phyloP scores from a whole-genome alignment of 1,140 invertebrate genomes.

The Musca vetustissima region DNA sequence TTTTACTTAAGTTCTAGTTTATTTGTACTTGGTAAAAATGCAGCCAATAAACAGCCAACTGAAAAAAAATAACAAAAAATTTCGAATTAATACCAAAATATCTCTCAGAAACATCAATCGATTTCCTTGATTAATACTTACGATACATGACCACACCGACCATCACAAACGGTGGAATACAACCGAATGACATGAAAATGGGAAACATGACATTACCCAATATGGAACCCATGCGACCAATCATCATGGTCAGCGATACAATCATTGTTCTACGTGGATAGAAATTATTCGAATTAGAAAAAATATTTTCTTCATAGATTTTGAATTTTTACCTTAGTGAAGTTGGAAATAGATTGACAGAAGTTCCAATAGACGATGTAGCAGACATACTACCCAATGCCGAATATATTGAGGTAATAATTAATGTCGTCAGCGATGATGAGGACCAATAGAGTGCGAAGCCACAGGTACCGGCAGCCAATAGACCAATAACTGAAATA shows the following conservation, averaged over 20 bases:
- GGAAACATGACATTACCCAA: slow-evolving; percentile 49
- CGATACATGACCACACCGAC: slow-evolving; percentile 44
- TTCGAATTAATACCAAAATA: background rate
- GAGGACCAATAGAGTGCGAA: slow-evolving; percentile 57
- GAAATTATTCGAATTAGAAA: background rate
- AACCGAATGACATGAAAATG: slow-evolving; percentile 44
- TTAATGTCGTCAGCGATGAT: slow-evolving; percentile 43
- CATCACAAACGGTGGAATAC: slow-evolving; percentile 50
- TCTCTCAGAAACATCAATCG: background rate
- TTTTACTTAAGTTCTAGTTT: slow-evolving; percentile 40
- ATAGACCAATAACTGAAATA: slow-evolving; percentile 44
- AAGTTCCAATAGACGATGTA: slow-evolving; percentile 49
- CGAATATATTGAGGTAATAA: slow-evolving; percentile 43
- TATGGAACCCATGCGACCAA: slow-evolving; percentile 45
- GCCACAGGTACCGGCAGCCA: slow-evolving; percentile 50
- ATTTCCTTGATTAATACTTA: slow-evolving; percentile 32
- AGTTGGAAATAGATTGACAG: slow-evolving; percentile 50
- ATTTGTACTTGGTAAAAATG: slow-evolving; percentile 46
- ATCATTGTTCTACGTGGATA: slow-evolving; percentile 42
- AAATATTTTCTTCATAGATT: background rate
- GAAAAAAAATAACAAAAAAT: background rate
- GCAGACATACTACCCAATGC: slow-evolving; percentile 47
- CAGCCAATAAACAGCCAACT: slow-evolving; percentile 42
- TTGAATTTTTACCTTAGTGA: slow-evolving; percentile 37
- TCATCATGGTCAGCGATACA: slow-evolving; percentile 49